Conservation (phyloP, 1,140 invertebrate genomes). For the Penaeus japonicus region DNA sequence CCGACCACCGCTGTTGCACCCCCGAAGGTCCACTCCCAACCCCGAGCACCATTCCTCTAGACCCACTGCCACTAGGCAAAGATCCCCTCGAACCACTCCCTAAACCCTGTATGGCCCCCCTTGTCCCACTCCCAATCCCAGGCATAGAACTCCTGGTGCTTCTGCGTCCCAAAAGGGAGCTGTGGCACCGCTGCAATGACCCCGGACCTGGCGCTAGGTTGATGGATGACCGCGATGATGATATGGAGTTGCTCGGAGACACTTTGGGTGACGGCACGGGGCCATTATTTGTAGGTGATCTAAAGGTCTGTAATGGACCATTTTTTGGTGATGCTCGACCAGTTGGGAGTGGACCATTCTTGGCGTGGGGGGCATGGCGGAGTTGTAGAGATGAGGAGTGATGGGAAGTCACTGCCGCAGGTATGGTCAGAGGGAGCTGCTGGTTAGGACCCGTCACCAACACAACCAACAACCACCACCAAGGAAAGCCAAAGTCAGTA, state of each 20-base stretch:
- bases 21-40: slow-evolving; percentile 14
- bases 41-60: background rate
- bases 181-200: slow-evolving; percentile 43
- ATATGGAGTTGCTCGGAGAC: slow-evolving; percentile 39
- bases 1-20: slow-evolving; percentile 31
- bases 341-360: slow-evolving; percentile 25
- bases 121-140: slow-evolving; percentile 25
- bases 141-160: slow-evolving; percentile 36
- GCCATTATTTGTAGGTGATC: slow-evolving; percentile 9
- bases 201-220: slow-evolving; percentile 32
- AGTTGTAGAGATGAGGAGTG: slow-evolving; percentile 7
- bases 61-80: background rate
- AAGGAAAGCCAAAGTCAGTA: slow-evolving; percentile 46
- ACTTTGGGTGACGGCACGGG: slow-evolving; percentile 9
- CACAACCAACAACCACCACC: slow-evolving; percentile 39
- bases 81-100: slow-evolving; percentile 15
- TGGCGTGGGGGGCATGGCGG: slow-evolving; percentile 3
- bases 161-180: slow-evolving; percentile 21
- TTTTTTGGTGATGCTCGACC: slow-evolving; percentile 3
- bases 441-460: slow-evolving; percentile 35
- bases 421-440: slow-evolving; percentile 32
- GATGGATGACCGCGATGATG: slow-evolving; percentile 30
- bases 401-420: slow-evolving; percentile 14
- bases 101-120: background rate
- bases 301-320: slow-evolving; percentile 3